Evolutionary conservation across 92 coral and sea anemone genomes (phyloP), one percentile per base, ranked within the genome.

Genomic region (Phymanthus crucifer): DNA sequence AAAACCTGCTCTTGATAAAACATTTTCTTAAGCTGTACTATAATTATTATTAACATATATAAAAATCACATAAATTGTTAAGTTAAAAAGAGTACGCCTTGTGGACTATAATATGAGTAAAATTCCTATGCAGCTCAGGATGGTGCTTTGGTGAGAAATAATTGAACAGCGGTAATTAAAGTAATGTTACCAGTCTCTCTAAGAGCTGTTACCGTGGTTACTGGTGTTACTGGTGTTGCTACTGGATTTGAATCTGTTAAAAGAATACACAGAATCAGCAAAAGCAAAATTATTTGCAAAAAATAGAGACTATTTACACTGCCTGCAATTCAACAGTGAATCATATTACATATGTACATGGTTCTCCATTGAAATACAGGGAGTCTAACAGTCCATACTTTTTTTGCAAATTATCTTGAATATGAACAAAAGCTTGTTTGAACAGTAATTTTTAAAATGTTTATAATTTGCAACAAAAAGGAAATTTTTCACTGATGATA

Each of bases 51-150:
- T 27, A 61, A 4, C 17, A 61, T 61, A 27, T 61, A 54, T 9
- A 61, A 57, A 61, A 61, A 61, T 61, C 68, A 27, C 68, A 24
- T 61, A 26, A 61, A 61, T 26, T 61, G 10, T 0, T 27, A 61
- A 61, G 68, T 61, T 61, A 29, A 61, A 61, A 61, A 61, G 66
- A 61, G 68, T 61, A 61, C 3, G 34, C 68, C 68, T 61, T 27
- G 32, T 61, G 68, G 68, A 61, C 64, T 61, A 61, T 61, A 24
- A 27, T 61, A 29, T 61, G 13, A 61, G 68, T 29, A 61, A 61
- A 61, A 29, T 29, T 29, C 0, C 17, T 0, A 34, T 61, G 68
- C 68, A 61, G 68, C 68, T 61, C 16, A 27, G 33, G 68, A 34
- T 27, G 33, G 68, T 61, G 68, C 31, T 19, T 33, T 10, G 14